Evolutionary conservation across 2,888 invertebrate species (phyloP).

Genomic region (Nymphalis polychloros): DNA sequence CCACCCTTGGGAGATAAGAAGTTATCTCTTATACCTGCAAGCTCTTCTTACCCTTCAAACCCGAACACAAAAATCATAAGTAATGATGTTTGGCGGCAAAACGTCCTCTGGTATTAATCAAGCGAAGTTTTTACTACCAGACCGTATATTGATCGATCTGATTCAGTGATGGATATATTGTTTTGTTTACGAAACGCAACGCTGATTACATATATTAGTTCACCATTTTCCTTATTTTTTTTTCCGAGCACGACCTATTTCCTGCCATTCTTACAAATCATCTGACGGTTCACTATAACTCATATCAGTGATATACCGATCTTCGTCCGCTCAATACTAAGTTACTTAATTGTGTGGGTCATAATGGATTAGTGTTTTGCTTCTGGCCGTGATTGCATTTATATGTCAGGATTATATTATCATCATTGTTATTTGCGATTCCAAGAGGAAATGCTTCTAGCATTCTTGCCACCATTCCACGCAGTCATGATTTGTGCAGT

Average conservation of each 20-base stretch:
- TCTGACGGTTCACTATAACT: slow-evolving; percentile 31
- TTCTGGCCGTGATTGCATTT: slow-evolving; percentile 4
- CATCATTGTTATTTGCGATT: too few relatives aligned
- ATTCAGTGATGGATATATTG: slow-evolving; percentile 36
- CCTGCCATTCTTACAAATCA: slow-evolving; percentile 29
- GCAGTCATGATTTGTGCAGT: too few relatives aligned
- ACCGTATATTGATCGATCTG: slow-evolving; percentile 34
- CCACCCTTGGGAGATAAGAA: too few relatives aligned
- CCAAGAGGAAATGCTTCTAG: too few relatives aligned
- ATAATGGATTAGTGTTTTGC: slow-evolving; percentile 27
- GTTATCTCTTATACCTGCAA: too few relatives aligned
- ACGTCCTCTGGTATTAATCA: slow-evolving; percentile 33
- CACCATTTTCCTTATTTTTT: slow-evolving; percentile 34
- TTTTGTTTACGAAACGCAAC: slow-evolving; percentile 39
- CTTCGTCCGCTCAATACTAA: slow-evolving; percentile 20
- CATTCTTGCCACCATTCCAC: too few relatives aligned
- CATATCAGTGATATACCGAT: slow-evolving; percentile 28
- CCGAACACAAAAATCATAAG: too few relatives aligned
- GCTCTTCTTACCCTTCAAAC: too few relatives aligned
- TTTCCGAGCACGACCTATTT: slow-evolving; percentile 38
- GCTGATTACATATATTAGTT: slow-evolving; percentile 38
- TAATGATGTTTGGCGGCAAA: background rate
- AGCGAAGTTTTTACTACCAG: slow-evolving; percentile 34
- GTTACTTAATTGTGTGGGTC: slow-evolving; percentile 29
- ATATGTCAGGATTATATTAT: background rate